These are phyloP conservation scores for Bubo scandiacus DNA, from an alignment of 2,113 vertebrate genomes.

Conservation along the genomic window DNA sequence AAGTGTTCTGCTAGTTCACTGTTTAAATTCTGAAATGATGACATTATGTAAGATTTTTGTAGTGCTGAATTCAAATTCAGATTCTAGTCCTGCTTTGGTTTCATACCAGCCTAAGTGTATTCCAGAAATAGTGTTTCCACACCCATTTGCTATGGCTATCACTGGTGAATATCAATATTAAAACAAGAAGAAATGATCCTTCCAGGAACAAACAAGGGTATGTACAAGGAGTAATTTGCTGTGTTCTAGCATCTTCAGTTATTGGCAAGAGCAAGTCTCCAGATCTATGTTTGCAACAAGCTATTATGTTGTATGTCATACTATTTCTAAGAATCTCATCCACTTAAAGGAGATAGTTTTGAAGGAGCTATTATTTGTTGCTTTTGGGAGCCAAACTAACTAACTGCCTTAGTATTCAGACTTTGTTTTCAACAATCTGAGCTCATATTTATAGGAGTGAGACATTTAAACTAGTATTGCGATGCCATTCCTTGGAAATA, in stretches of 20 bases:
- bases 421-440: conserved; percentile 35
- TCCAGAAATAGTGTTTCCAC: not conserved
- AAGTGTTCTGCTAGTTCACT: not conserved
- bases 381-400: conserved; percentile 48
- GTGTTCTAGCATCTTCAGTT: conserved; percentile 5
- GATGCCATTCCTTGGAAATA: conserved; percentile 12
- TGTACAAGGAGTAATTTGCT: not conserved
- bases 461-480: not conserved
- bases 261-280: not conserved
- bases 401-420: conserved; percentile 33
- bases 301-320: not conserved
- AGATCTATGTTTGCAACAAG: not conserved
- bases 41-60: not conserved
- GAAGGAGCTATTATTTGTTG: conserved; percentile 39
- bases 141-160: not conserved
- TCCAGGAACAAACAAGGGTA: not conserved
- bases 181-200: not conserved
- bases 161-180: not conserved
- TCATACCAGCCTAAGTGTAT: not conserved
- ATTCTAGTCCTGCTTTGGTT: not conserved
- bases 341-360: conserved; percentile 34
- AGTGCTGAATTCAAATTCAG: not conserved
- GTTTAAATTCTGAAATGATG: not conserved
- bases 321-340: conserved; percentile 48
- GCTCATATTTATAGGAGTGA: conserved; percentile 14